A percentile compares a stretch with the other conserved stretches of the same genome.
Conservation (phyloP, 2,113 vertebrate genomes). For the Colinus virginianus region DNA sequence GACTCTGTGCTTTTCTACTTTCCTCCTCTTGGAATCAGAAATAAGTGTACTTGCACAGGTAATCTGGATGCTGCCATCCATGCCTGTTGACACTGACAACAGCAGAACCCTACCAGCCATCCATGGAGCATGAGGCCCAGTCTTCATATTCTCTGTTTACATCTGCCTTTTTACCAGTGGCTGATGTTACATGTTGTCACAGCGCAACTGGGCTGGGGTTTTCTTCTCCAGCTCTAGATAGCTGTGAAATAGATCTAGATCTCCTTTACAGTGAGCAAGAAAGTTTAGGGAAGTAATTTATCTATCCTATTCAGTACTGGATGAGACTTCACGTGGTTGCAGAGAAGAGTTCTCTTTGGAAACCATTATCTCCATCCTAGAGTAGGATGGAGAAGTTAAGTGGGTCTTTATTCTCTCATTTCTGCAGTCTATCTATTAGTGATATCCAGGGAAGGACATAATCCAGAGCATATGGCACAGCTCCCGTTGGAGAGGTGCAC, state of each 20-base stretch:
- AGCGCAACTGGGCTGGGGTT: background rate
- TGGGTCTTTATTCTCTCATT: background rate
- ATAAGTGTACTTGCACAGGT: fast-evolving
- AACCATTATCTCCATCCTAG: background rate
- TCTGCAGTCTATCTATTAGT: background rate
- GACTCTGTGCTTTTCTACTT: background rate
- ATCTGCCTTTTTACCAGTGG: background rate
- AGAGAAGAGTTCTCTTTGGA: background rate
- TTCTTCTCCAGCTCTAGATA: background rate
- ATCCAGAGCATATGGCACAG: background rate
- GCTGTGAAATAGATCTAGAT: background rate
- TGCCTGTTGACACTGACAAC: background rate
- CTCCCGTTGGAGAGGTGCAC: background rate
- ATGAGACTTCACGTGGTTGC: background rate
- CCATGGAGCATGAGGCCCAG: fast-evolving
- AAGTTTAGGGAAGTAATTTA: background rate
- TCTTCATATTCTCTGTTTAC: background rate
- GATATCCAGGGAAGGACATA: background rate
- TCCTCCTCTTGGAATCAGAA: background rate
- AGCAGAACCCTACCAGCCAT: background rate
- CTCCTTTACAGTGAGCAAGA: background rate
- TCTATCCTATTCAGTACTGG: background rate
- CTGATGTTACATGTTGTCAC: background rate
- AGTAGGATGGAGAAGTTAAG: background rate
- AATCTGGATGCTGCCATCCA: background rate